phyloP scores from a whole-genome alignment of 2,888 invertebrate species.

The Sericinus montela region DNA sequence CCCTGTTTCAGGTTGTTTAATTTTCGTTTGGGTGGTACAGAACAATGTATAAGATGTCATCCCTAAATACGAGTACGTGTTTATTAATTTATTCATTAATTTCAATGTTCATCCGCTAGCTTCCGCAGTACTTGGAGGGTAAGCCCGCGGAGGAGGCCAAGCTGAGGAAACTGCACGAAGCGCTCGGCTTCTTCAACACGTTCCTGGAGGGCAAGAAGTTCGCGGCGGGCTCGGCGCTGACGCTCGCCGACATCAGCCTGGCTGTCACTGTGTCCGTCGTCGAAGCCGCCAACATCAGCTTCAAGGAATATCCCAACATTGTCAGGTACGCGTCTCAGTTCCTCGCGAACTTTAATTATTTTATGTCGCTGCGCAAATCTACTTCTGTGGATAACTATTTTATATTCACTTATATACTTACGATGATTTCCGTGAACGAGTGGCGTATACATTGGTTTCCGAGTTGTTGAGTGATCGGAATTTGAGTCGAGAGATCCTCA shows the following conservation, averaged over 20 bases:
- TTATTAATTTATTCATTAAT: too few relatives aligned
- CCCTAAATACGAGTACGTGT: too few relatives aligned
- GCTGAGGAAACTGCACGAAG: conserved; percentile 78
- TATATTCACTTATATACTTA: too few relatives aligned
- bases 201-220: conserved; percentile 81
- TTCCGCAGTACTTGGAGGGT: conserved; percentile 80
- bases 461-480: too few relatives aligned
- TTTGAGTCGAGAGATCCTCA: too few relatives aligned
- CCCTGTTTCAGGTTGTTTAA: too few relatives aligned
- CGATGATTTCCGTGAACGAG: too few relatives aligned
- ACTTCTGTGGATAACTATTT: too few relatives aligned
- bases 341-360: background rate
- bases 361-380: background rate
- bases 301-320: conserved; percentile 6
- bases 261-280: conserved; percentile 12
- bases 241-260: conserved; percentile 80
- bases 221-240: conserved; percentile 82
- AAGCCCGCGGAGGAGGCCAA: conserved; percentile 80
- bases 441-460: too few relatives aligned
- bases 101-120: conserved; percentile 43
- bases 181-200: conserved; percentile 79
- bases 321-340: background rate
- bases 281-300: background rate
- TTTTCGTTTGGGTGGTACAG: too few relatives aligned
- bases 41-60: too few relatives aligned